Base-by-base conservation (phyloP, 92 coral and sea anemone genomes). In the Paramuricea clavata region DNA sequence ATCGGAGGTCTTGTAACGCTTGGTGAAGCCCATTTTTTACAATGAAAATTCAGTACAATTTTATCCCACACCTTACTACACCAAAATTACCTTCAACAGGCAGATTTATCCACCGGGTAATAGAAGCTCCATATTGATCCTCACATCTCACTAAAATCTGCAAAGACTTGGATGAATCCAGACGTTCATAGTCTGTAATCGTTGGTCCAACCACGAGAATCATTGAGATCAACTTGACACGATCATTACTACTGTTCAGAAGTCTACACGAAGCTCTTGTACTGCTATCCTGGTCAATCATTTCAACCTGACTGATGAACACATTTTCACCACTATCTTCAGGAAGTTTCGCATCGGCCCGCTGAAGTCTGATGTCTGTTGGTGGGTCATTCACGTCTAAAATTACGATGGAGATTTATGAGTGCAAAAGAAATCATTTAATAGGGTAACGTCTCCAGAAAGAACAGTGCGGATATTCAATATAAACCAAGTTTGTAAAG, bases 361-460 rank as follows among this genome's bases (percentile, higher is more conserved):
- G 17, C 5, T 21, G 52, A 6, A 79, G 41, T 27, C 10, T 59
- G 69, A 96, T 85, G 78, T 90, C 92, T 12, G 77, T 91, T 41
- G 99, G 99, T 2, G 99, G 92, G 68, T 96, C 99, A 88, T 96
- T 96, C 76, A 86, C 91, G 78, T 95, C 98, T 95, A 81, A 32
- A 27, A 32, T 0, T 13, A 59, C 5, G 27, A 39, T 21, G 1
- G 34, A 12, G 15, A 83, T 82, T 64, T 35, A 59, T 27, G 0
- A 73, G 56, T 41, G 19, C 16, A 68, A 47, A 79, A 35, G 11
- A 4, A 8, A 74, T 23, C 12, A 13, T n/a, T 15, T 9, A 28
- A 54, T 16, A 30, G 12, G 47, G 82, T 21, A 35, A 16, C 21
- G 5, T 28, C 49, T 26, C 21, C 6, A 83, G 43, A 52, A 17